These are phyloP conservation scores for Valencia hispanica DNA, from an alignment of 2,797 vertebrate species.

Conservation along the genomic window DNA sequence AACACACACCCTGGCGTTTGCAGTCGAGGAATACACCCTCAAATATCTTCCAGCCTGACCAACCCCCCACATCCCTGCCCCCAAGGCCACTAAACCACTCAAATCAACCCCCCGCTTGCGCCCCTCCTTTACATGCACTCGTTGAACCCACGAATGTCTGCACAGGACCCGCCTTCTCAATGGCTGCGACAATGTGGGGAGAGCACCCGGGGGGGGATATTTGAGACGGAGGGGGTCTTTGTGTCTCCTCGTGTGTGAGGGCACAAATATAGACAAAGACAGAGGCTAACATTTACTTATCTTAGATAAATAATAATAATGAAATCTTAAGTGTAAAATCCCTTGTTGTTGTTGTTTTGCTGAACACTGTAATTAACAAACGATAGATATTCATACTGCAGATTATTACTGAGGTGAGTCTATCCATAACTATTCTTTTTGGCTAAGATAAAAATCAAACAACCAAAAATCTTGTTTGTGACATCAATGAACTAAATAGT, in stretches of 20 bases:
- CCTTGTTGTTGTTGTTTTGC: background rate
- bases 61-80: conserved; percentile 11
- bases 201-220: conserved; percentile 41
- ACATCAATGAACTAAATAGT: background rate
- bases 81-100: conserved; percentile 26
- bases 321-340: background rate
- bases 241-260: conserved; percentile 17
- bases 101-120: conserved; percentile 11
- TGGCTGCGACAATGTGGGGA: conserved; percentile 56
- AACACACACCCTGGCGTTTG: conserved; percentile 13
- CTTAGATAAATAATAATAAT: background rate
- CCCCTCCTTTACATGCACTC: conserved; percentile 59
- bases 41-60: conserved; percentile 33
- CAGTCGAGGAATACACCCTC: conserved; percentile 28
- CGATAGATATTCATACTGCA: background rate
- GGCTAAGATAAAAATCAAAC: background rate
- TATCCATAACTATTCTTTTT: background rate
- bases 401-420: background rate
- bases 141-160: conserved; percentile 55
- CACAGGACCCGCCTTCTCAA: conserved; percentile 41
- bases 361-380: background rate
- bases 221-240: conserved; percentile 21
- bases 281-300: conserved; percentile 12
- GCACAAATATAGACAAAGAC: conserved; percentile 30
- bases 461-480: background rate